A percentile compares a stretch with the other conserved stretches of the same genome.
phyloP scores from a whole-genome alignment of 2,888 invertebrate genomes.

The Stenolophus ochropezus region DNA sequence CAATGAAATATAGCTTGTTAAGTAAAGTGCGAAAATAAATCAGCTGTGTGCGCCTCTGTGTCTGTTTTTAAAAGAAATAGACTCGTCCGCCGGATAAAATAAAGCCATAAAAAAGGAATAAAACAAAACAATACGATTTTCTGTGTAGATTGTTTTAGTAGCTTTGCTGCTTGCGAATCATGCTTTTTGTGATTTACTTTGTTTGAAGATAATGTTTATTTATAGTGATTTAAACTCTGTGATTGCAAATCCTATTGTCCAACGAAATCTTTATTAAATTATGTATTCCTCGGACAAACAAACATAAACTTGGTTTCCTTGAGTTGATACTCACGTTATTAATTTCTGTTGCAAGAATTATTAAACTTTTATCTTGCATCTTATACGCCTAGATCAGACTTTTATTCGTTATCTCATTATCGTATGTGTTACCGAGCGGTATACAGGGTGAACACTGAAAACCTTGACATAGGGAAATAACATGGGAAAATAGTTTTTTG shows the following conservation, averaged over 20 bases:
- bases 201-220: neutral
- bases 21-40: conserved; percentile 2
- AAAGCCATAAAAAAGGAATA: neutral
- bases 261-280: too few species aligned
- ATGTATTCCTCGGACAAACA: too few species aligned
- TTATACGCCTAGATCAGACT: too few species aligned
- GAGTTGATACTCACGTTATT: too few species aligned
- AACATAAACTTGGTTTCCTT: too few species aligned
- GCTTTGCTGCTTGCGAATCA: neutral
- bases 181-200: neutral
- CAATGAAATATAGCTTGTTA: neutral
- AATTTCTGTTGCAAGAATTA: too few species aligned
- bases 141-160: neutral
- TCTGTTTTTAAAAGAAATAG: conserved; percentile 4
- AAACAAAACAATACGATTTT: neutral
- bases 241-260: neutral
- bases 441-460: too few species aligned
- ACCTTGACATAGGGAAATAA: too few species aligned
- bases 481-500: too few species aligned
- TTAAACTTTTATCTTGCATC: too few species aligned
- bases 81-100: neutral
- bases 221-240: neutral
- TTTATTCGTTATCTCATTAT: too few species aligned
- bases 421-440: too few species aligned
- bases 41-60: neutral